Percentiles rank a stretch among this genome's conserved stretches.
phyloP scores from a whole-genome alignment of 2,888 invertebrate genomes.

The Bibio marci region DNA sequence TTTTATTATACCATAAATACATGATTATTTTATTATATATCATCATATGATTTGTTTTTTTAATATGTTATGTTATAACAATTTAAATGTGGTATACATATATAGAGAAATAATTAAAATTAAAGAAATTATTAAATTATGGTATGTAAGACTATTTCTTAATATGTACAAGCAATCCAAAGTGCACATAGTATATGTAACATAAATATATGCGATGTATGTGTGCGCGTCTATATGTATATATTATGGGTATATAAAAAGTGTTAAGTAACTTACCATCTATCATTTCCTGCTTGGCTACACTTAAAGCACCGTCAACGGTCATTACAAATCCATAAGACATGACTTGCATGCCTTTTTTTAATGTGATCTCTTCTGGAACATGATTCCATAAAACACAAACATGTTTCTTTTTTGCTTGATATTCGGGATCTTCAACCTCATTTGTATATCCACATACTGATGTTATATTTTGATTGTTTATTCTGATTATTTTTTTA shows the following conservation, averaged over 20 bases:
- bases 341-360: conserved; percentile 6
- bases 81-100: too few species aligned
- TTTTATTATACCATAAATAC: too few species aligned
- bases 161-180: too few species aligned
- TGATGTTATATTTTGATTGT: conserved; percentile 4
- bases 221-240: too few species aligned
- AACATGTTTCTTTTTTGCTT: conserved; percentile 16
- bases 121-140: too few species aligned
- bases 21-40: too few species aligned
- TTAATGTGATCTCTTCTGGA: conserved; percentile 16
- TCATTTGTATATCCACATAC: conserved; percentile 17
- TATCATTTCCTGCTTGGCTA: conserved; percentile 28
- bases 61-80: too few species aligned
- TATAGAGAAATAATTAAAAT: too few species aligned
- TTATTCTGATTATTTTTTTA: conserved; percentile 5
- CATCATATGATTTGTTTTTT: too few species aligned
- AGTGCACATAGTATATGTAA: too few species aligned
- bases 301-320: conserved; percentile 32
- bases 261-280: conserved; percentile 15
- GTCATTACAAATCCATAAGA: conserved; percentile 36
- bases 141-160: too few species aligned
- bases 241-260: not conserved
- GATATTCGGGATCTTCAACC: conserved; percentile 19
- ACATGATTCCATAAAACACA: conserved; percentile 16
- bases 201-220: too few species aligned